Evolutionary conservation across 92 coral and sea anemone species (phyloP).

Genomic region (Parazoanthus swiftii): DNA sequence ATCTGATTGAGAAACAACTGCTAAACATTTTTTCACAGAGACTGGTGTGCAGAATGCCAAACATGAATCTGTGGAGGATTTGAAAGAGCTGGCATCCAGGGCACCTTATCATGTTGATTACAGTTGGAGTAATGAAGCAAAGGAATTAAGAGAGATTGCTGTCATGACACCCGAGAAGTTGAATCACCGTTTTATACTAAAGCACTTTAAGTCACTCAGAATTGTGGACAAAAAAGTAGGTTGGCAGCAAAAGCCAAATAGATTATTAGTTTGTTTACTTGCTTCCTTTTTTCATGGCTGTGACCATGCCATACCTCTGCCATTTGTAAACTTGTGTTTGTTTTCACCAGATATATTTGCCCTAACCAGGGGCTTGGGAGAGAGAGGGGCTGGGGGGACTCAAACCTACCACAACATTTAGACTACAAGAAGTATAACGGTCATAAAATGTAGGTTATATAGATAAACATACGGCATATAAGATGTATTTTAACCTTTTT

Average conservation of each 20-base stretch:
- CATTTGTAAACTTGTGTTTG: too few species aligned
- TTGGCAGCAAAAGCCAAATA: background rate
- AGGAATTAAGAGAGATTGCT: slow-evolving; percentile 85
- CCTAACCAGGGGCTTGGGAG: too few species aligned
- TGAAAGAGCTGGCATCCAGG: slow-evolving; percentile 79
- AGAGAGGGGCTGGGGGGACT: too few species aligned
- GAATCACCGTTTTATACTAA: slow-evolving; percentile 72
- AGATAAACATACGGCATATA: too few species aligned
- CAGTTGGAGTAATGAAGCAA: slow-evolving; percentile 94
- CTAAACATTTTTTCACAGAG: background rate
- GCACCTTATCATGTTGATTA: slow-evolving; percentile 87
- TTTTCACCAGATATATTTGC: too few species aligned
- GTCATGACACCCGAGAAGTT: slow-evolving; percentile 85
- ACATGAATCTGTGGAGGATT: slow-evolving; percentile 75
- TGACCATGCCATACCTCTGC: background rate
- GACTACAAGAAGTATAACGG: too few species aligned
- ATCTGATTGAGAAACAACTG: background rate
- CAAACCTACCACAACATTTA: too few species aligned
- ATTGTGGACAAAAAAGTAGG: slow-evolving; percentile 96
- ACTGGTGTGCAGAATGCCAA: slow-evolving; percentile 51
- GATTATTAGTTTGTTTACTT: background rate
- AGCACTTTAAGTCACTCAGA: slow-evolving; percentile 88
- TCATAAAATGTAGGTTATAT: too few species aligned
- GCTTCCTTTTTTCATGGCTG: background rate
- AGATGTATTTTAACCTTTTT: background rate